phyloP scores from a whole-genome alignment of 2,797 vertebrate species.

The Smutsia temminckii region DNA sequence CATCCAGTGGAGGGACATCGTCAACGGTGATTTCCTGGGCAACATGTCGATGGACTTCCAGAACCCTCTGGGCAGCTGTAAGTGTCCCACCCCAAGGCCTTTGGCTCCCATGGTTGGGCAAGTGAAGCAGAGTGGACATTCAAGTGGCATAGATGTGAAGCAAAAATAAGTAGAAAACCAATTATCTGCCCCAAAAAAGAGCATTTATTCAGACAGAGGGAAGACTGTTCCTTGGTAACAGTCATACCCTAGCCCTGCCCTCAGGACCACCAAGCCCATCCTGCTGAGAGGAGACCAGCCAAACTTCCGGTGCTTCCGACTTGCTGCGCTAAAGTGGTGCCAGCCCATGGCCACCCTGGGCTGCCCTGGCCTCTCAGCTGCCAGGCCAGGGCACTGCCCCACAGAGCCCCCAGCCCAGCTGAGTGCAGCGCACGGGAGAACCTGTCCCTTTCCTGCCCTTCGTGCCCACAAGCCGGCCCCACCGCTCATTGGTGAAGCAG shows the following conservation, averaged over 20 bases:
- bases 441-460: neutral
- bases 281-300: neutral
- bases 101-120: rapidly evolving
- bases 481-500: rapidly evolving
- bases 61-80: constrained; percentile 84
- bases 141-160: neutral
- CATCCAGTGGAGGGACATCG: constrained; percentile 94
- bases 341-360: too few relatives aligned
- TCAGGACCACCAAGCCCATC: neutral
- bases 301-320: too few relatives aligned
- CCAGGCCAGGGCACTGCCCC: too few relatives aligned
- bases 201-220: neutral
- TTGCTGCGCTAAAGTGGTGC: rapidly evolving
- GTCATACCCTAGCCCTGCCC: neutral
- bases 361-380: too few relatives aligned
- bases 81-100: constrained; percentile 73
- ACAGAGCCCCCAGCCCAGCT: neutral
- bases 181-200: neutral
- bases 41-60: constrained; percentile 80
- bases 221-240: neutral
- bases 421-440: rapidly evolving
- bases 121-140: too few relatives aligned
- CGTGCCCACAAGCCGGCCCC: neutral
- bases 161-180: neutral
- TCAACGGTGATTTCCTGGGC: constrained; percentile 82